Evolutionary conservation across 2,113 vertebrate species (phyloP).

Genomic region (Cheirogaleus medius): DNA sequence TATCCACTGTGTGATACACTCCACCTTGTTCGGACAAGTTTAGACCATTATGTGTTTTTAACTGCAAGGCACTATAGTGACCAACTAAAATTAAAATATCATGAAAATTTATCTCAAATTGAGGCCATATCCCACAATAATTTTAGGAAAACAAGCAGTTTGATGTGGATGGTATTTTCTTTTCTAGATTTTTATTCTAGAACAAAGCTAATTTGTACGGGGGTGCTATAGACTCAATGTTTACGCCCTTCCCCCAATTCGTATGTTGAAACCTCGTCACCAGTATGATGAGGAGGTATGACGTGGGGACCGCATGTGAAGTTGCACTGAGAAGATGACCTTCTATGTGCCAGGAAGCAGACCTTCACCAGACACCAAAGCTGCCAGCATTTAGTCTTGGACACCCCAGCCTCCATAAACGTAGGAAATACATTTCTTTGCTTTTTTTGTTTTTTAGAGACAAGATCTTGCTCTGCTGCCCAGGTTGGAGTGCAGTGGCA

Average conservation of each 20-base stretch:
- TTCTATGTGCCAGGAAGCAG: not conserved
- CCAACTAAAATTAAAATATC: not conserved
- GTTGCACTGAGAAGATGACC: not conserved
- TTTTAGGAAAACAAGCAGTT: not conserved
- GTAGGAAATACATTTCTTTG: no score
- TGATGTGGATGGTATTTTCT: not conserved
- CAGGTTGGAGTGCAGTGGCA: no score
- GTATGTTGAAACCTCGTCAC: not conserved
- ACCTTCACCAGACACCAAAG: not conserved
- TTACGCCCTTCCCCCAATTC: no score
- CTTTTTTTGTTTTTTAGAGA: no score
- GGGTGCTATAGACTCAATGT: not conserved
- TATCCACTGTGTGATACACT: not conserved
- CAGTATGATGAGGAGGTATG: not conserved
- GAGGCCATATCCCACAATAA: not conserved
- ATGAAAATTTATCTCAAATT: not conserved
- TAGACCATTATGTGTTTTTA: not conserved
- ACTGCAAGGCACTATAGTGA: not conserved
- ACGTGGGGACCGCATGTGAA: no score
- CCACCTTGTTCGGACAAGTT: not conserved
- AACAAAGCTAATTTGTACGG: not conserved
- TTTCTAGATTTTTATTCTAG: not conserved
- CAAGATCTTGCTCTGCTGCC: no score
- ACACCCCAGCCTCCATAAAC: not conserved
- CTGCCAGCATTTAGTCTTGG: not conserved